These are phyloP conservation scores for Verasper variegatus DNA, from an alignment of 2,113 vertebrate genomes.

Conservation along the genomic window DNA sequence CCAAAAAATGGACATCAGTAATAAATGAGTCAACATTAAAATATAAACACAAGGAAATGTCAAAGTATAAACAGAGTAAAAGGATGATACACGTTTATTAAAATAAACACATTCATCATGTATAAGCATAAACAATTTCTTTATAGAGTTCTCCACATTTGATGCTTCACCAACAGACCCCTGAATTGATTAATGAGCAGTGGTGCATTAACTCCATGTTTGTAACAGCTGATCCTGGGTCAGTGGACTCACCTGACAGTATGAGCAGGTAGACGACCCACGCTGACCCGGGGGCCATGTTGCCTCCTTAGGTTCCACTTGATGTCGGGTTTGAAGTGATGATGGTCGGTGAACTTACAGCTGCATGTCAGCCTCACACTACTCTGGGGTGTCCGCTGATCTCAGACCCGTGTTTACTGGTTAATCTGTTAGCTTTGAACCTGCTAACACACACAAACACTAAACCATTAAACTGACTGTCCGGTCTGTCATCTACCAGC, in stretches of 20 bases:
- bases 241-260: slow-evolving; percentile 51
- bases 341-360: slow-evolving; percentile 21
- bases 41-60: too few relatives aligned
- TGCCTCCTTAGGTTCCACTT: neutral
- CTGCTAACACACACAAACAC: neutral
- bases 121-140: too few relatives aligned
- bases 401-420: neutral
- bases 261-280: slow-evolving; percentile 30
- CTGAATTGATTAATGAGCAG: neutral
- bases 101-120: too few relatives aligned
- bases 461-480: neutral
- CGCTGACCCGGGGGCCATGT: slow-evolving; percentile 37
- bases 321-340: neutral
- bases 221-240: neutral
- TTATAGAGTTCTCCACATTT: too few relatives aligned
- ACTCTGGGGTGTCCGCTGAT: neutral
- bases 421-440: neutral
- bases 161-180: too few relatives aligned
- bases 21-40: too few relatives aligned
- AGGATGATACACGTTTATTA: too few relatives aligned
- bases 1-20: too few relatives aligned
- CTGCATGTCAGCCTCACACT: slow-evolving; percentile 25
- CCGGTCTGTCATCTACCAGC: neutral
- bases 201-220: neutral
- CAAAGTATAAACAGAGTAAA: too few relatives aligned